Conservation (phyloP, 2,797 vertebrate species). For the Neosilurus hyrtlii region DNA sequence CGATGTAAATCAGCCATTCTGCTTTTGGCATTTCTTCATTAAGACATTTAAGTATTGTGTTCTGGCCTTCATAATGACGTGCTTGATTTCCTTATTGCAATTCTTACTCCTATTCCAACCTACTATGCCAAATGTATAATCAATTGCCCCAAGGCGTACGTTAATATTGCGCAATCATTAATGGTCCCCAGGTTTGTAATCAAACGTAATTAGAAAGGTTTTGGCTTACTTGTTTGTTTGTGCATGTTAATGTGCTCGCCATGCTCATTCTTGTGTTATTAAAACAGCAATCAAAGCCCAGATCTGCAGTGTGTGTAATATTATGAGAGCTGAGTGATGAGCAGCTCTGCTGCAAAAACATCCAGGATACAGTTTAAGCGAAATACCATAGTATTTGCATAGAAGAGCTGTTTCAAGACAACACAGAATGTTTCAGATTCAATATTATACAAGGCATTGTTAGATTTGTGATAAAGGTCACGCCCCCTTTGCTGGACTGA, state of each 20-base stretch:
- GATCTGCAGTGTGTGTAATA: slow-evolving; percentile 28
- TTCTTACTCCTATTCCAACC: background rate
- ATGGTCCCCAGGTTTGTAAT: slow-evolving; percentile 30
- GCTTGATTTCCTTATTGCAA: slow-evolving; percentile 2
- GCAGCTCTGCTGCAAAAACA: background rate
- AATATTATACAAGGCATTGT: background rate
- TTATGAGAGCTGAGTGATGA: slow-evolving; percentile 11
- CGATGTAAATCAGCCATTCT: slow-evolving; percentile 48
- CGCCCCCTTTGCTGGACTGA: background rate
- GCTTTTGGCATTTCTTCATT: slow-evolving; percentile 46
- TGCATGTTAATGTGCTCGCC: slow-evolving; percentile 27
- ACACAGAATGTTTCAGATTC: background rate
- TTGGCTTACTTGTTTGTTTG: slow-evolving; percentile 28
- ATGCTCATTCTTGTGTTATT: slow-evolving; percentile 22
- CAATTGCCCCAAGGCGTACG: background rate
- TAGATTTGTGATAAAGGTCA: no score
- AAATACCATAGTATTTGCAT: background rate
- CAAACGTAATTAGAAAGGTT: slow-evolving; percentile 28
- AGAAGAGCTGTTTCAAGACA: background rate
- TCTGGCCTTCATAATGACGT: background rate
- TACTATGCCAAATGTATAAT: background rate
- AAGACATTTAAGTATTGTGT: slow-evolving; percentile 29
- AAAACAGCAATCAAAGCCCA: slow-evolving; percentile 25
- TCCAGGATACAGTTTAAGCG: background rate
- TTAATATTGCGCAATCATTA: slow-evolving; percentile 27